Evolutionary conservation across 92 coral and sea anemone genomes (phyloP).

Genomic region (Zoanthus solanderi): DNA sequence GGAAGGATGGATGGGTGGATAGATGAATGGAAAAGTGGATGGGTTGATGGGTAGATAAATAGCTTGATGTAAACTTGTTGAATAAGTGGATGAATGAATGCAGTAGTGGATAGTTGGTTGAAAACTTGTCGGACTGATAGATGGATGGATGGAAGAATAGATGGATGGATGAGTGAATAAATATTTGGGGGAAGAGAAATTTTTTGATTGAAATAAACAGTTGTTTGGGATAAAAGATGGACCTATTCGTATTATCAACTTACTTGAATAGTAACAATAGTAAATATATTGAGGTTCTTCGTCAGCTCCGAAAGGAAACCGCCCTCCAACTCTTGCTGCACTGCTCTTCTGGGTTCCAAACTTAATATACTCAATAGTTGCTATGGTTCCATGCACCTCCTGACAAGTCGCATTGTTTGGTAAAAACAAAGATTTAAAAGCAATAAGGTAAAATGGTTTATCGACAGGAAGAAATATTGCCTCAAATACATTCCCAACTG

Average conservation of each 20-base stretch:
- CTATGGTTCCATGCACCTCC: constrained; percentile 34
- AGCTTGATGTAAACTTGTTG: no score
- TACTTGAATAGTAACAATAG: constrained; percentile 37
- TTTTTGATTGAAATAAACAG: no score
- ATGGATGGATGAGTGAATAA: no score
- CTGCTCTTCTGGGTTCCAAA: constrained; percentile 14
- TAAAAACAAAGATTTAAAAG: constrained; percentile 26
- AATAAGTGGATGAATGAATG: no score
- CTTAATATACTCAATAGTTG: constrained; percentile 37
- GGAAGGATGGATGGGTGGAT: no score
- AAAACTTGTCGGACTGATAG: no score
- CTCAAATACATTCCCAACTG: constrained; percentile 43
- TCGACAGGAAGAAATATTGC: constrained; percentile 55
- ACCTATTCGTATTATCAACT: neutral
- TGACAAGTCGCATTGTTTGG: constrained; percentile 27
- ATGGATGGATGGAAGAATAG: no score
- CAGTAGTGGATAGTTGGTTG: no score
- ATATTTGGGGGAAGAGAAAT: no score
- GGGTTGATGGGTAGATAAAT: no score
- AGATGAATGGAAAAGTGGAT: no score
- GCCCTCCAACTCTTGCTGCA: neutral
- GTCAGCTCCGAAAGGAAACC: constrained; percentile 26
- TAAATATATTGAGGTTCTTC: constrained; percentile 22
- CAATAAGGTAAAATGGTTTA: constrained; percentile 58
- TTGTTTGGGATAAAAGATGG: no score